Evolutionary conservation across 2,888 invertebrate genomes (phyloP).

Genomic region (Athalia circularis): DNA sequence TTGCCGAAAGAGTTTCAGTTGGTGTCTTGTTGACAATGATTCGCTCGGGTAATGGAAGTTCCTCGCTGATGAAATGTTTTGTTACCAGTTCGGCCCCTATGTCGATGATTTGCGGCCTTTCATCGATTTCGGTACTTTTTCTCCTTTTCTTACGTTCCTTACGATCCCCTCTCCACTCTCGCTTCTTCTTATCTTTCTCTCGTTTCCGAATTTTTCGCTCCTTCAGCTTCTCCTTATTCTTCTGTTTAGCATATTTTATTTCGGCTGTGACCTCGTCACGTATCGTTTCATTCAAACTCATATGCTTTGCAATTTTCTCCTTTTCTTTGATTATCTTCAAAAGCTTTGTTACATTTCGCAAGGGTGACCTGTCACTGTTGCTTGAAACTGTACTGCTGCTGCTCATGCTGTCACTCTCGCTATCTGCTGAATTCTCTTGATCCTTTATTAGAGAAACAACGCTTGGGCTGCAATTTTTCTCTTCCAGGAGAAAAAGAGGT

Average conservation of each 20-base stretch:
- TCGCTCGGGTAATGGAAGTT: not conserved
- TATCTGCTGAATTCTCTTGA: slow-evolving; percentile 12
- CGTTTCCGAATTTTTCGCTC: slow-evolving; percentile 52
- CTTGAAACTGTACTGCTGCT: slow-evolving; percentile 48
- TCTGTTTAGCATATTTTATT: slow-evolving; percentile 63
- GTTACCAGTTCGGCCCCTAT: not conserved
- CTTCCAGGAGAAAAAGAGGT: not conserved
- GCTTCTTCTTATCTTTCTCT: slow-evolving; percentile 52
- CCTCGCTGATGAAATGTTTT: not conserved
- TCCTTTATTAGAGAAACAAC: not conserved
- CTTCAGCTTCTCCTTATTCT: slow-evolving; percentile 61
- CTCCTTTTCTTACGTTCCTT: slow-evolving; percentile 57
- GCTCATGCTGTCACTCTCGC: slow-evolving; percentile 32
- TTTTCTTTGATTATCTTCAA: slow-evolving; percentile 68
- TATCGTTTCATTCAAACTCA: slow-evolving; percentile 65
- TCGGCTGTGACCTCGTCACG: slow-evolving; percentile 69
- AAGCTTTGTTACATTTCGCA: slow-evolving; percentile 62
- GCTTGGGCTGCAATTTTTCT: not conserved
- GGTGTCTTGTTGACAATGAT: not conserved
- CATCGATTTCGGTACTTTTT: slow-evolving; percentile 46
- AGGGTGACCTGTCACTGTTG: slow-evolving; percentile 41
- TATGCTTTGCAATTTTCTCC: slow-evolving; percentile 67
- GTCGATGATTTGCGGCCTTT: not conserved
- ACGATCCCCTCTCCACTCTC: slow-evolving; percentile 50
- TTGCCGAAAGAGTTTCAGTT: no score